These are phyloP conservation scores for Lucifuga dentata DNA, from an alignment of 2,113 vertebrate species.

Conservation along the genomic window DNA sequence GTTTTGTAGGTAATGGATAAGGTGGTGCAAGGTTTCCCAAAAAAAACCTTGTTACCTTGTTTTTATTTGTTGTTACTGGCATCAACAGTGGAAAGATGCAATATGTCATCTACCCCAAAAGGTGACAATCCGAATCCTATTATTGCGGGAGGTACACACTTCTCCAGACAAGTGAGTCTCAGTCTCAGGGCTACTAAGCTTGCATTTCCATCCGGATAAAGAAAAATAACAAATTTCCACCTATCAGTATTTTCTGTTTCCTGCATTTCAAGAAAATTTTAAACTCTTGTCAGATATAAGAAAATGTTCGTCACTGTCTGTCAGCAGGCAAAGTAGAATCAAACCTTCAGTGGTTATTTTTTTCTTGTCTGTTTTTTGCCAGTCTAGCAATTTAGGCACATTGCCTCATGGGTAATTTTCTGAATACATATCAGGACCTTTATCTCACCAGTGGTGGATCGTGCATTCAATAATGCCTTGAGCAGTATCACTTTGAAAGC, in stretches of 20 bases:
- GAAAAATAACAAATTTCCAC: slow-evolving; percentile 51
- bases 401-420: slow-evolving; percentile 71
- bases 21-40: slow-evolving; percentile 2
- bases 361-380: slow-evolving; percentile 31
- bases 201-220: slow-evolving; percentile 59
- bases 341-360: slow-evolving; percentile 49
- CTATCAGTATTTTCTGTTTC: slow-evolving; percentile 43
- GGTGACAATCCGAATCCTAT: slow-evolving; percentile 76
- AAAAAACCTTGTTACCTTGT: slow-evolving; percentile 12
- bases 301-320: slow-evolving; percentile 38
- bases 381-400: slow-evolving; percentile 65
- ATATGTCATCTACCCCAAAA: slow-evolving; percentile 36
- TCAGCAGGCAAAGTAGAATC: slow-evolving; percentile 49
- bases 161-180: slow-evolving; percentile 54
- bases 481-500: slow-evolving; percentile 76
- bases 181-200: slow-evolving; percentile 36
- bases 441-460: slow-evolving; percentile 62
- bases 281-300: slow-evolving; percentile 49
- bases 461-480: slow-evolving; percentile 66
- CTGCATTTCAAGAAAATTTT: slow-evolving; percentile 67
- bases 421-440: slow-evolving; percentile 80
- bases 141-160: slow-evolving; percentile 74
- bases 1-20: neutral
- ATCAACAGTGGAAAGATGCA: slow-evolving; percentile 39
- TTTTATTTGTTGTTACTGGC: slow-evolving; percentile 36